A percentile compares a stretch with the other conserved stretches of the same genome.
phyloP scores from a whole-genome alignment of 2,113 vertebrate species.

The Tinamus guttatus region DNA sequence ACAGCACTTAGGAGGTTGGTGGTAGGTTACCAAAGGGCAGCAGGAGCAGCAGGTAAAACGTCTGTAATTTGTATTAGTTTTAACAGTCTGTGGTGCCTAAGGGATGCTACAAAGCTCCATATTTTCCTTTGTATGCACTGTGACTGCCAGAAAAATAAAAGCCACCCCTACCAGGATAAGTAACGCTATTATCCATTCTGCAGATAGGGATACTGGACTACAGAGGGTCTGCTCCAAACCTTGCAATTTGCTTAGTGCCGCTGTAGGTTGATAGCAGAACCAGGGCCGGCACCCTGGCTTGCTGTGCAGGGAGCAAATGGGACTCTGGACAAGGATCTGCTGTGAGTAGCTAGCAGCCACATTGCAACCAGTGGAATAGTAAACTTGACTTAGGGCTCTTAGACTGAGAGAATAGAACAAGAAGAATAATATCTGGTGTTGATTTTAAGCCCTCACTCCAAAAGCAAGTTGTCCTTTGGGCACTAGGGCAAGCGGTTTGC shows the following conservation, averaged over 20 bases:
- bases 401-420: background rate
- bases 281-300: background rate
- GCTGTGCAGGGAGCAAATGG: background rate
- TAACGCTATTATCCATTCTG: background rate
- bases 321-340: accelerated
- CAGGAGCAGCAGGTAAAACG: background rate
- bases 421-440: background rate
- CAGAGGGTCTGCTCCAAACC: background rate
- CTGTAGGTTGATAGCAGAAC: background rate
- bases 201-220: background rate
- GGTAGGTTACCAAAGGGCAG: background rate
- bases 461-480: background rate
- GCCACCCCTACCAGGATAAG: conserved; percentile 16
- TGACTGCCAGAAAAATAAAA: conserved; percentile 25
- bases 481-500: background rate
- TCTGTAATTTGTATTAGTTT: conserved; percentile 10
- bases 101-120: background rate
- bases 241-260: background rate
- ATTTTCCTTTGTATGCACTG: background rate
- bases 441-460: background rate
- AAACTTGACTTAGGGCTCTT: background rate
- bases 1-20: background rate
- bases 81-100: background rate
- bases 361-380: background rate
- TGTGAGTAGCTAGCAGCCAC: background rate